A percentile compares a stretch with the other conserved stretches of the same genome.
Conservation (phyloP, 2,113 vertebrate genomes). For the Atractosteus spatula region DNA sequence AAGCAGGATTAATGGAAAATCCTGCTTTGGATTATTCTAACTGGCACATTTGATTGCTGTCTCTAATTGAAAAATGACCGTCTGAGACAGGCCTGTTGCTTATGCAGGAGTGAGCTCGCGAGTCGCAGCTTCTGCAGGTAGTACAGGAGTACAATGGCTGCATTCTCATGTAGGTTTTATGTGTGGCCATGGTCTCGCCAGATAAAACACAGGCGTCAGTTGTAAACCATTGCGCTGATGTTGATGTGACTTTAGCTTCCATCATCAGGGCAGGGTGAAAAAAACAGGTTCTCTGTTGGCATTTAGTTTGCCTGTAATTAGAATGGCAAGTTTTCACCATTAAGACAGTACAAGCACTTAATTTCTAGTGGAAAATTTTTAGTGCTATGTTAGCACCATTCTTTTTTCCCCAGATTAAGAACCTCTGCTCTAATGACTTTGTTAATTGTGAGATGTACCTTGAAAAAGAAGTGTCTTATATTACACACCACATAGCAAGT, state of each 20-base stretch:
- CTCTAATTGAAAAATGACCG: background rate
- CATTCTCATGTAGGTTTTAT: background rate
- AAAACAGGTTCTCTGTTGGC: no score
- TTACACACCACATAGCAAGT: no score
- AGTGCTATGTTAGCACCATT: no score
- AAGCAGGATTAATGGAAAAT: constrained; percentile 43
- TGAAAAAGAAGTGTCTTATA: no score
- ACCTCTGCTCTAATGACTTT: no score
- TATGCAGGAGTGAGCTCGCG: background rate
- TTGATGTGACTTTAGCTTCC: background rate
- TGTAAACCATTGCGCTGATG: background rate
- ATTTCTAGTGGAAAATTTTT: no score
- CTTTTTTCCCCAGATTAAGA: no score
- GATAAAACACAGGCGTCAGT: background rate
- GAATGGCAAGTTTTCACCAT: no score
- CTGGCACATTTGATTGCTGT: constrained; percentile 15
- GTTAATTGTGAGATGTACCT: no score
- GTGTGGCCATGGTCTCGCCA: background rate
- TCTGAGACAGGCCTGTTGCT: background rate
- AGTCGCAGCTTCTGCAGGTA: background rate
- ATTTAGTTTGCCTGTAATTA: no score
- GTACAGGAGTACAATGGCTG: background rate
- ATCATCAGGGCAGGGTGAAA: no score
- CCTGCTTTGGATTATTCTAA: constrained; percentile 27
- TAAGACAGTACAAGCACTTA: no score